These are phyloP conservation scores for Balaeniceps rex DNA, from an alignment of 2,113 vertebrate genomes.

Conservation along the genomic window DNA sequence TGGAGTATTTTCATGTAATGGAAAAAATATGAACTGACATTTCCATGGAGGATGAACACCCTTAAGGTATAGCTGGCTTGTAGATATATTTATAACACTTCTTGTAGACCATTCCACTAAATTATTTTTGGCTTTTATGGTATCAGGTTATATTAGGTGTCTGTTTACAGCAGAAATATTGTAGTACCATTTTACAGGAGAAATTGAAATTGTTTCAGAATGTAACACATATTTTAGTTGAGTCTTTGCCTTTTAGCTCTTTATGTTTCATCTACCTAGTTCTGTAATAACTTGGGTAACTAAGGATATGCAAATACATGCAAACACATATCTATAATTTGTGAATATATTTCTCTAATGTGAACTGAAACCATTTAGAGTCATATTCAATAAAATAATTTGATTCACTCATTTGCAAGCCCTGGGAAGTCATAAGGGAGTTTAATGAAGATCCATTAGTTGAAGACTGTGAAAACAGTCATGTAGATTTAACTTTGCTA, in stretches of 20 bases:
- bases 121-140: not conserved
- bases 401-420: not conserved
- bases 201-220: too few relatives aligned
- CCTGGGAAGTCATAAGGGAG: not conserved
- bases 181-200: not conserved
- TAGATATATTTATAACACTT: not conserved
- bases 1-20: not conserved
- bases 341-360: not conserved
- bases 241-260: not conserved
- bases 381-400: not conserved
- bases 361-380: not conserved
- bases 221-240: not conserved
- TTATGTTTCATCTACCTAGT: not conserved
- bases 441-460: not conserved
- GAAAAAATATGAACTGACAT: conserved; percentile 13
- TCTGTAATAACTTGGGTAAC: not conserved
- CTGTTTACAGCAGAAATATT: not conserved
- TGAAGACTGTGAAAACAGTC: not conserved
- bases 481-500: not conserved
- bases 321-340: not conserved
- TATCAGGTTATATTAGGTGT: not conserved
- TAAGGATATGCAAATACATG: not conserved
- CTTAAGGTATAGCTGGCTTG: not conserved
- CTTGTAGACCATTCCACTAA: not conserved
- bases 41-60: not conserved